Base-by-base conservation (phyloP, 2,113 vertebrate species). In the Numida meleagris region DNA sequence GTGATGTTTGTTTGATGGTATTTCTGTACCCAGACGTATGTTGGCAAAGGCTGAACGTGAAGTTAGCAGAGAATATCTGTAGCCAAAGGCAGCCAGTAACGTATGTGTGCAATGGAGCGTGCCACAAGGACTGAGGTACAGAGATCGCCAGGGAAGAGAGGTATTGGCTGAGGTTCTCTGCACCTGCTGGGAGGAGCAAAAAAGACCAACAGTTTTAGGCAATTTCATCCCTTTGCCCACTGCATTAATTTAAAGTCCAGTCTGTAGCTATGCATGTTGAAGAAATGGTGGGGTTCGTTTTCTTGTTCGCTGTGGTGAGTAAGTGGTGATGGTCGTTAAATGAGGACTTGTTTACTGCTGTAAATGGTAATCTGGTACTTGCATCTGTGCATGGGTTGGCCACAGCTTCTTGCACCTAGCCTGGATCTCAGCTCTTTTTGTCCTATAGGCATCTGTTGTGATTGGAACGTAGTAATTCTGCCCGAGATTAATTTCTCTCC, bases 381-480 rank as follows among this genome's bases (percentile, higher is more conserved):
- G 48, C 68, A 65, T 94, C 88, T 83, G 63, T 85, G 72, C 55
- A 14, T 2, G 19, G n/a, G 3, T 57, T 90, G 76, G 76, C 57
- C 33, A 8, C 27, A 24, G 59, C n/a, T 82, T 90, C 78, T 90
- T 94, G 75, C 90, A 94, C 85, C 88, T 91, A 90, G 65, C 61
- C 68, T 79, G n/a, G 24, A 34, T 90, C 59, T 86, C 19, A 0
- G 61, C 51, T 90, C 29, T 81, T 92, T 90, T 91, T 93, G 91
- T 93, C 76, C 66, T 86, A 43, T 82, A 70, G 76, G 86, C 93
- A 79, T 95, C 89, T 82, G 51, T 88, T 94, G 57, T 55, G 65
- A 81, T 95, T 95, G 84, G 73, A 86, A 81, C 91, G 29, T 82
- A 45, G 40, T 79, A 90, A 76, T 95, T 95, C 80, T 92, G 36